A percentile compares a stretch with the other conserved stretches of the same genome.
Evolutionary conservation across 1,140 invertebrate genomes (phyloP).

Genomic region (Phenacoccus solenopsis): DNA sequence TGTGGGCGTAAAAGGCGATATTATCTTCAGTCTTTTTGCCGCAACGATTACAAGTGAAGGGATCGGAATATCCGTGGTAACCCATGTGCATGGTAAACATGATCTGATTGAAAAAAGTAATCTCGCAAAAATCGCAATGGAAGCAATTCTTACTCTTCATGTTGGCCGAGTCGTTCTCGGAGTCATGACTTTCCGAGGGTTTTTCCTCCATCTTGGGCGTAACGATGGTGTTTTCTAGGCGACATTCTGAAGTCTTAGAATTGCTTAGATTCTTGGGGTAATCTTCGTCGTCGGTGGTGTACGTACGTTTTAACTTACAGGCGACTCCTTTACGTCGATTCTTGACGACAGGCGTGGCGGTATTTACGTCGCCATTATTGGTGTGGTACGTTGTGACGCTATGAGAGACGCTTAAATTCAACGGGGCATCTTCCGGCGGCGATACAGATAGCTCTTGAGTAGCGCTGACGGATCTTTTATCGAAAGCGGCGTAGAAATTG

Average conservation of each 20-base stretch:
- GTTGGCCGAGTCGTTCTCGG: conserved; percentile 16
- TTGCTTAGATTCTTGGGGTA: background rate
- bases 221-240: background rate
- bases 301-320: conserved; percentile 44
- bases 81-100: conserved; percentile 95
- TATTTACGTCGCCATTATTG: background rate
- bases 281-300: conserved; percentile 1
- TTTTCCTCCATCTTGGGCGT: background rate
- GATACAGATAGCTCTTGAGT: background rate
- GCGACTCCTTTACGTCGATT: conserved; percentile 66
- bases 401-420: conserved; percentile 26
- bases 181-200: background rate
- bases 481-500: background rate
- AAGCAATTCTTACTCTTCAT: conserved; percentile 31
- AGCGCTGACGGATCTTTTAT: background rate
- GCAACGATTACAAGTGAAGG: conserved; percentile 91
- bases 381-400: background rate
- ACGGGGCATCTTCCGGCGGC: conserved; percentile 13
- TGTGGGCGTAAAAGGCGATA: conserved; percentile 82
- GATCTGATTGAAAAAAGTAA: conserved; percentile 75
- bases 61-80: conserved; percentile 80
- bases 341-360: conserved; percentile 37
- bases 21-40: conserved; percentile 67
- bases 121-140: conserved; percentile 75
- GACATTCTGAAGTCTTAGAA: too few species aligned